A percentile compares a stretch with the other conserved stretches of the same genome.
phyloP scores from a whole-genome alignment of 2,888 invertebrate species.

The Heliconius erato region DNA sequence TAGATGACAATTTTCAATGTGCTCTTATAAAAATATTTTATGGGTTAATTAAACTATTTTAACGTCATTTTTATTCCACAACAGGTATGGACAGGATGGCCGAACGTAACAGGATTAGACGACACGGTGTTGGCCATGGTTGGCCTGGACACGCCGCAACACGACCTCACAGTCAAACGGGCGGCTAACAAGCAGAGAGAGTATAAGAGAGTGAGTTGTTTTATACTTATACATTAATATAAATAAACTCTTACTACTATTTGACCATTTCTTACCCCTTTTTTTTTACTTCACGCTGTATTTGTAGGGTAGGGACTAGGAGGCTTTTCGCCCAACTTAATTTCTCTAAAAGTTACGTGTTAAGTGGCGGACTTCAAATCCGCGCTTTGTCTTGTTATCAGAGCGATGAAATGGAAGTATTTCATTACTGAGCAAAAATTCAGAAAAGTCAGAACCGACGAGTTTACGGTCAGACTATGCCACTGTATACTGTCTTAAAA shows the following conservation, averaged over 20 bases:
- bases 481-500: too few species aligned
- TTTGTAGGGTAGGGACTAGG: too few species aligned
- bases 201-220: constrained; percentile 77
- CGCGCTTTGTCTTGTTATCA: neutral
- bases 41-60: too few species aligned
- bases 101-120: constrained; percentile 89
- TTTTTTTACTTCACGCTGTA: too few species aligned
- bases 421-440: neutral
- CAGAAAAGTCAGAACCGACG: too few species aligned
- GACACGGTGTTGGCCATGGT: constrained; percentile 90
- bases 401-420: neutral
- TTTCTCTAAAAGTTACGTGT: too few species aligned
- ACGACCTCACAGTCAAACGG: constrained; percentile 74
- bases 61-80: neutral
- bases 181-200: constrained; percentile 73
- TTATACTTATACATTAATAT: neutral
- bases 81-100: constrained; percentile 91
- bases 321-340: too few species aligned
- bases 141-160: constrained; percentile 84
- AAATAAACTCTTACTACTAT: neutral
- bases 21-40: too few species aligned
- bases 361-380: neutral
- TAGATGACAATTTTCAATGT: too few species aligned
- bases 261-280: too few species aligned
- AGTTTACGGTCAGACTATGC: too few species aligned